phyloP scores from a whole-genome alignment of 2,113 vertebrate species.

The pig (Sus scrofa) region DNA sequence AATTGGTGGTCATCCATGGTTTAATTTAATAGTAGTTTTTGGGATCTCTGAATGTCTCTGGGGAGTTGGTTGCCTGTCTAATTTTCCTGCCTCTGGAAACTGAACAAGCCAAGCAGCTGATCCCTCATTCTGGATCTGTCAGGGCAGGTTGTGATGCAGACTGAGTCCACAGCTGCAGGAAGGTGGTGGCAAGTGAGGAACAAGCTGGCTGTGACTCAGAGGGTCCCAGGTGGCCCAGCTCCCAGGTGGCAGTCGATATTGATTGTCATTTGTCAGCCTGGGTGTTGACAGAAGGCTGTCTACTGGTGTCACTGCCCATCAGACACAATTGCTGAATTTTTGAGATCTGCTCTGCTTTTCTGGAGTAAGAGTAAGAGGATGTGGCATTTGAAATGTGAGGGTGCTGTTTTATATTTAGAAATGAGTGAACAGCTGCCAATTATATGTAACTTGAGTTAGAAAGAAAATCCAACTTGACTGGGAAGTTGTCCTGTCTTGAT shows the following conservation, averaged over 20 bases:
- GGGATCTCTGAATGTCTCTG: neutral
- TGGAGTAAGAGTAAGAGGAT: constrained; percentile 39
- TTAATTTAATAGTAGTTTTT: neutral
- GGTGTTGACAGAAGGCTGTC: constrained; percentile 50
- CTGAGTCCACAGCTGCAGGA: neutral
- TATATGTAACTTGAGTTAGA: constrained; percentile 9
- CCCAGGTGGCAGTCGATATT: constrained; percentile 15
- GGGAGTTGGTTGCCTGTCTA: neutral
- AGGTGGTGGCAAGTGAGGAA: neutral
- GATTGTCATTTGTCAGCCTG: constrained; percentile 65
- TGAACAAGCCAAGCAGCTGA: neutral
- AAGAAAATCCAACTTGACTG: neutral
- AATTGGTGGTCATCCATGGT: neutral
- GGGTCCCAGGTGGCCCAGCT: constrained; percentile 58
- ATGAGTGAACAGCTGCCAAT: constrained; percentile 6
- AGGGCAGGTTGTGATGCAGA: neutral
- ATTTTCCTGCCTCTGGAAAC: neutral
- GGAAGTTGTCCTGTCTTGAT: neutral
- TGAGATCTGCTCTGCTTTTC: constrained; percentile 52
- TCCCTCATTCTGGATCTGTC: neutral
- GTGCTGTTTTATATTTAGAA: constrained; percentile 69
- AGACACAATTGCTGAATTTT: constrained; percentile 32
- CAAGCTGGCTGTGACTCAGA: neutral
- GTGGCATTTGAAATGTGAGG: constrained; percentile 58
- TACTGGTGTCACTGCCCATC: constrained; percentile 57